Percentiles rank a stretch among this genome's conserved stretches.
Conservation (phyloP, 1,140 invertebrate genomes). For the Anastrepha obliqua region DNA sequence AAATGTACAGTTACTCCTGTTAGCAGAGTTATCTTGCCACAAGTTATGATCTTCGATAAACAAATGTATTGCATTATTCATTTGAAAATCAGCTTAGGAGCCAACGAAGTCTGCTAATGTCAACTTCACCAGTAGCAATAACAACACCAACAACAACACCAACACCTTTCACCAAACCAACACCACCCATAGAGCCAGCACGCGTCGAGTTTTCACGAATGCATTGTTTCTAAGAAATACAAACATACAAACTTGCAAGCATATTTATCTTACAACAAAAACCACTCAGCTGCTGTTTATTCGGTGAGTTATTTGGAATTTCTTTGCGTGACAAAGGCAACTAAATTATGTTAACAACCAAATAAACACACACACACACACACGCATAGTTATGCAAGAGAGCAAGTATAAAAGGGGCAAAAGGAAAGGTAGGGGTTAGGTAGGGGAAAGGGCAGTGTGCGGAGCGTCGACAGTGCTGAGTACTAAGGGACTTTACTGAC, state of each 20-base stretch:
- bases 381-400: not conserved
- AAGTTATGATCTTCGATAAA: constrained; percentile 42
- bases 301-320: constrained; percentile 48
- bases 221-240: constrained; percentile 50
- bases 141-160: no score
- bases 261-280: constrained; percentile 48
- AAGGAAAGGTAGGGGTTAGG: not conserved
- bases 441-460: not conserved
- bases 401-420: not conserved
- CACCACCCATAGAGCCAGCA: not conserved
- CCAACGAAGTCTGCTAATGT: not conserved
- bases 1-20: not conserved
- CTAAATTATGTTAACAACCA: constrained; percentile 49
- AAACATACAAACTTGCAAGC: not conserved
- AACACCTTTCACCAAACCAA: not conserved
- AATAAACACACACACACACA: not conserved
- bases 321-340: constrained; percentile 50
- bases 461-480: not conserved
- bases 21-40: not conserved
- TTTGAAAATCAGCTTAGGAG: not conserved
- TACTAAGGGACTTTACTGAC: constrained; percentile 38
- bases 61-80: constrained; percentile 34
- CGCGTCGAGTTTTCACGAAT: not conserved
- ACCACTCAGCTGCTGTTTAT: constrained; percentile 41
- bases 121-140: not conserved